Evolutionary conservation across 2,113 vertebrate genomes (phyloP).

Genomic region (Cyprinodon variegatus): DNA sequence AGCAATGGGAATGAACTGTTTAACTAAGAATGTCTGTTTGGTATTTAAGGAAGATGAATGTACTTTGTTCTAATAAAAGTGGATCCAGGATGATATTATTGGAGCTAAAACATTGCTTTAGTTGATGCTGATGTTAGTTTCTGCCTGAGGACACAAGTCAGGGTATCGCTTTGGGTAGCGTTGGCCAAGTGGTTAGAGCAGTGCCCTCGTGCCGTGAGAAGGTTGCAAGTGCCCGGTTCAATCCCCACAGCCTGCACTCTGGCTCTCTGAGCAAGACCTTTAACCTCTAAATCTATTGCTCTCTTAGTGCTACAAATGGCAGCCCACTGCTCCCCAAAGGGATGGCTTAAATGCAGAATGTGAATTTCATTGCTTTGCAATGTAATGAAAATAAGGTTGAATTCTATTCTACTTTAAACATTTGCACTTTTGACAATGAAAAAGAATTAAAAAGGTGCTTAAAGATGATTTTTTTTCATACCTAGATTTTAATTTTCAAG

Average conservation of each 20-base stretch:
- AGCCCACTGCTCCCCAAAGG: too few species aligned
- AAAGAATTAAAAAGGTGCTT: neutral
- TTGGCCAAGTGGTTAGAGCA: too few species aligned
- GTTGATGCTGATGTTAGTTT: neutral
- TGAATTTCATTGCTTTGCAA: too few species aligned
- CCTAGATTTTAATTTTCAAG: neutral
- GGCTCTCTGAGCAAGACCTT: too few species aligned
- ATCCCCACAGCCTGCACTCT: too few species aligned
- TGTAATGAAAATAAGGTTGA: too few species aligned
- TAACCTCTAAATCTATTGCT: too few species aligned
- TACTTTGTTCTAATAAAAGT: constrained; percentile 29
- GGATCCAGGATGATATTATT: constrained; percentile 26
- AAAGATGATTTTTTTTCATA: neutral
- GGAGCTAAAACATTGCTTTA: constrained; percentile 27
- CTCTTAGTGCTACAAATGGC: too few species aligned
- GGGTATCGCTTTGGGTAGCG: too few species aligned
- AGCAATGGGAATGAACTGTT: constrained; percentile 26
- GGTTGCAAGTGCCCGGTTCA: too few species aligned
- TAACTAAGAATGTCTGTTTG: constrained; percentile 18
- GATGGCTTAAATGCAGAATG: too few species aligned
- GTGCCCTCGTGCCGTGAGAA: too few species aligned
- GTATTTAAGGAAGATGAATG: constrained; percentile 36
- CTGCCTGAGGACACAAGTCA: neutral
- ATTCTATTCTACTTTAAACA: neutral
- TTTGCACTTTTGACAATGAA: constrained; percentile 1